Base-by-base conservation (phyloP, 2,888 invertebrate species). In the Lacanobia wlatinum region DNA sequence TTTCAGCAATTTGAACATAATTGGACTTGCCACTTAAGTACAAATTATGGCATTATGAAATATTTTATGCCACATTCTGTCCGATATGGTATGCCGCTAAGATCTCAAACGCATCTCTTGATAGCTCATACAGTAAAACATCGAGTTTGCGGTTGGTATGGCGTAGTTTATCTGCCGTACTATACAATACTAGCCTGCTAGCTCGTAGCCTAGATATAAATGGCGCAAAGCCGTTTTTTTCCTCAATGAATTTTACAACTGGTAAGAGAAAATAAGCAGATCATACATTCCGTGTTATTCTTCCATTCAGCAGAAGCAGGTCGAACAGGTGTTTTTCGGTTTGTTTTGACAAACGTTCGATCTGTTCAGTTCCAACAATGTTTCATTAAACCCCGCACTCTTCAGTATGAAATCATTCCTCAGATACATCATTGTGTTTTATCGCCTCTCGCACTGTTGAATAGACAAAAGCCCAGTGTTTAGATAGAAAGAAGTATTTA, bases 381-480 rank as follows among this genome's bases (percentile, higher is more conserved):
- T 84, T 83, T 70, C 78, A 76, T 81, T 74, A 65, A 73, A 74
- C 50, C 46, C 40, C 43, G 63, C 64, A 63, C 69, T 67, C 67
- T 60, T 9, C 70, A 61, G 84, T 80, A 76, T 74, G 77, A 76
- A 80, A 84, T 84, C 76, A 76, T 76, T 85, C 84, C 56, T 77
- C 78, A 85, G 86, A 90, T 87, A 87, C 81, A 87, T 80, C 84
- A 83, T 87, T 86, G 87, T 89, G 86, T 88, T 92, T 87, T 88
- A 91, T 90, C 86, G 86, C 85, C 87, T 80, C 84, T 89, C 87
- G 61, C 77, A 82, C 83, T 90, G 90, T 92, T 92, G 91, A 83
- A 92, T 93, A 95, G 94, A 95, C 95, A 95, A 95, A 93, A 93
- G 92, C 87, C 46, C 87, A 87, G 86, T 94, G 94, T 95, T 94